Conservation (phyloP, 2,113 vertebrate genomes). For the rat (Rattus norvegicus) region DNA sequence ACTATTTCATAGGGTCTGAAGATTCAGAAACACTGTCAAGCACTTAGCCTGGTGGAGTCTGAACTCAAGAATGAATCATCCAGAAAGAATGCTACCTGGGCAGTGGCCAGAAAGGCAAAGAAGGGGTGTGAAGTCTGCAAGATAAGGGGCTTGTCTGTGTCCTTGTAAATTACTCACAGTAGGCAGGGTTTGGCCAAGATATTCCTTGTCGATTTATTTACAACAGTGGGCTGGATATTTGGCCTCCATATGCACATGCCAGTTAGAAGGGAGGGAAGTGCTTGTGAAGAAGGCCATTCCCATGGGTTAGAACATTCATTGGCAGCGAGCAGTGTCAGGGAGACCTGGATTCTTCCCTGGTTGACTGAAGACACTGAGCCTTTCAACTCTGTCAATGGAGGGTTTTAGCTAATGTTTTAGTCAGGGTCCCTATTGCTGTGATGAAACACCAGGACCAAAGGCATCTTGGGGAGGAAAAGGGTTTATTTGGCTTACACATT, state of each 20-base stretch:
- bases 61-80: background rate
- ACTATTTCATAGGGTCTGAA: conserved; percentile 6
- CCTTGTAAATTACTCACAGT: background rate
- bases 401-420: background rate
- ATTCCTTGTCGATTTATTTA: background rate
- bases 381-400: background rate
- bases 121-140: background rate
- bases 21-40: conserved; percentile 19
- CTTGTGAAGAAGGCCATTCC: background rate
- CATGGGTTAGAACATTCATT: background rate
- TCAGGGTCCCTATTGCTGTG: background rate
- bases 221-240: background rate
- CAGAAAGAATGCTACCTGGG: background rate
- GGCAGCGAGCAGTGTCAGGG: background rate
- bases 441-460: background rate
- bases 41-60: background rate
- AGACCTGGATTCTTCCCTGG: background rate
- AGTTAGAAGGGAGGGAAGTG: background rate
- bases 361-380: conserved; percentile 21
- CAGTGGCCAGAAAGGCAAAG: background rate
- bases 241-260: background rate
- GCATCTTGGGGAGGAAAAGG: background rate
- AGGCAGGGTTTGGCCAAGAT: background rate
- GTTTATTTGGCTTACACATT: background rate
- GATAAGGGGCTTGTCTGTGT: background rate